phyloP scores from a whole-genome alignment of 2,888 invertebrate genomes.

The Polietes domitor region DNA sequence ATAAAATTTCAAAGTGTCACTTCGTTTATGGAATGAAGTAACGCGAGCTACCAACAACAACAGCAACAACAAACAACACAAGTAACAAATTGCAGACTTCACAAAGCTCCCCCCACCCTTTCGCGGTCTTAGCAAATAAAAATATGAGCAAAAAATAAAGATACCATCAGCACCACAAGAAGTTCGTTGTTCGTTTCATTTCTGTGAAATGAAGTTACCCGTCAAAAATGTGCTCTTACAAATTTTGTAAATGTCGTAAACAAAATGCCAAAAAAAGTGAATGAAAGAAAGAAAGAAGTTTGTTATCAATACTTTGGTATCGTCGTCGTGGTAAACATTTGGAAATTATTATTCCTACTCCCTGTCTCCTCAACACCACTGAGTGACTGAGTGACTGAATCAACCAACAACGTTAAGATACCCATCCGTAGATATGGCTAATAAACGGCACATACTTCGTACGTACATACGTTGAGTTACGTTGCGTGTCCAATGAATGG shows the following conservation, averaged over 20 bases:
- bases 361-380: not conserved
- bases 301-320: not conserved
- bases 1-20: constrained; percentile 48
- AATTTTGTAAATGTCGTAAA: not conserved
- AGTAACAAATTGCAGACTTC: constrained; percentile 10
- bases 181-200: not conserved
- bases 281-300: not conserved
- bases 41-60: constrained; percentile 27
- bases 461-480: too few species aligned
- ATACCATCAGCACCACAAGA: too few species aligned
- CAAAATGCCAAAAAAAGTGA: not conserved
- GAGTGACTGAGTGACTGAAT: not conserved
- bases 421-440: not conserved
- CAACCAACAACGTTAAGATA: not conserved
- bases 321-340: not conserved
- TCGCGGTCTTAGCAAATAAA: not conserved
- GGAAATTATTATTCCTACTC: not conserved
- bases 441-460: not conserved
- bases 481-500: too few species aligned
- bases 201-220: not conserved
- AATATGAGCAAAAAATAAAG: not conserved
- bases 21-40: constrained; percentile 42
- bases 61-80: constrained; percentile 20
- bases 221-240: not conserved
- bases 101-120: not conserved